Evolutionary conservation across 2,113 vertebrate species (phyloP).

Genomic region (Prunella fulvescens): DNA sequence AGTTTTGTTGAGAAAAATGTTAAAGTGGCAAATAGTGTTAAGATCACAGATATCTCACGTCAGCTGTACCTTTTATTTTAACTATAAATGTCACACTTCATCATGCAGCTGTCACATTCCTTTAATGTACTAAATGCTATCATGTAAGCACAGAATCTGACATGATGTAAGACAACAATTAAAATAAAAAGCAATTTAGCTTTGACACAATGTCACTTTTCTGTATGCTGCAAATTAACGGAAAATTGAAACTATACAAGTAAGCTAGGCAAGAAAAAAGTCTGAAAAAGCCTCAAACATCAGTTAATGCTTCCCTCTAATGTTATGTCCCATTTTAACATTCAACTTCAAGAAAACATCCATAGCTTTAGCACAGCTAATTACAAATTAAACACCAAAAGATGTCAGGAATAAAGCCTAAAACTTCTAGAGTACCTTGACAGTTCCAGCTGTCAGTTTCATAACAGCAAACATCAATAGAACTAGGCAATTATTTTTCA

Average conservation of each 20-base stretch:
- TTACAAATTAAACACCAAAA: neutral
- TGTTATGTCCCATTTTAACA: neutral
- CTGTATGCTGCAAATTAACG: conserved; percentile 11
- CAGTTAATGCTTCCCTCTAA: neutral
- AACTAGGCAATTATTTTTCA: neutral
- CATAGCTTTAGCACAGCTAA: neutral
- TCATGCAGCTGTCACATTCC: conserved; percentile 59
- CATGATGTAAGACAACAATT: conserved; percentile 57
- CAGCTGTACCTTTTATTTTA: conserved; percentile 57
- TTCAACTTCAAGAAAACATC: neutral
- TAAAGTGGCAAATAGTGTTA: conserved; percentile 56
- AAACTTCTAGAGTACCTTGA: neutral
- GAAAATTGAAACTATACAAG: neutral
- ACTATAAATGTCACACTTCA: conserved; percentile 66
- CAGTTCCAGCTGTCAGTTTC: neutral
- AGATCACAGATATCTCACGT: conserved; percentile 33
- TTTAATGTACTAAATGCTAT: conserved; percentile 52
- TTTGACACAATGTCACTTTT: conserved; percentile 2
- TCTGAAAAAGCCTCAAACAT: neutral
- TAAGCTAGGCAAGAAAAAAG: neutral
- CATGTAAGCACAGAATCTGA: conserved; percentile 28
- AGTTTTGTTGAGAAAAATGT: conserved; percentile 42
- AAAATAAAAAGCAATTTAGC: conserved; percentile 41
- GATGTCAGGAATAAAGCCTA: neutral
- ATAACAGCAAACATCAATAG: neutral